These are phyloP conservation scores for Macrophya annulata DNA, from an alignment of 2,888 invertebrate species.

Conservation along the genomic window DNA sequence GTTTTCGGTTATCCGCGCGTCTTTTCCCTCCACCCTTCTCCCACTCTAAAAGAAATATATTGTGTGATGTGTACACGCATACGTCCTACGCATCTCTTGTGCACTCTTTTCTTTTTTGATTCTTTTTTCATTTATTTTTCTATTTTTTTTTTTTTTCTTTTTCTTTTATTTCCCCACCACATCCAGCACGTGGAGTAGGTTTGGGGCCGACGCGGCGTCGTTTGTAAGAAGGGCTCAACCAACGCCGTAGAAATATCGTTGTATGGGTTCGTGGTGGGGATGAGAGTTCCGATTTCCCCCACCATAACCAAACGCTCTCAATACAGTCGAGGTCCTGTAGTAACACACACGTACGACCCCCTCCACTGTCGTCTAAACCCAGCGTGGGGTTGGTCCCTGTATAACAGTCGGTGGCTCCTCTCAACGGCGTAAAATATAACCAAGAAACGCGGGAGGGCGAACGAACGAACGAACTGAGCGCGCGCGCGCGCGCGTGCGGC, in stretches of 20 bases:
- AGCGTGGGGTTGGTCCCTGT: conserved; percentile 2
- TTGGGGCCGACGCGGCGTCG: conserved; percentile 2
- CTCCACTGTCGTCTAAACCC: background rate
- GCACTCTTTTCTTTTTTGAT: background rate
- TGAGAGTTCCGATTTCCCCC: background rate
- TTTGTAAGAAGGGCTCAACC: background rate
- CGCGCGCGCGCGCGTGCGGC: conserved; percentile 33
- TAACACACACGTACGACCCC: background rate
- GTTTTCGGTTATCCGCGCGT: conserved; percentile 8
- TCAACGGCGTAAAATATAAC: background rate
- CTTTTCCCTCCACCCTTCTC: background rate
- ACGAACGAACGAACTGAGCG: background rate
- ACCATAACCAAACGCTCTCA: background rate
- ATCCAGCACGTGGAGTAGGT: conserved; percentile 19
- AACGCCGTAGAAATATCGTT: background rate
- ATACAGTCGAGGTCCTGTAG: conserved; percentile 5
- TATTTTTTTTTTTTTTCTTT: background rate
- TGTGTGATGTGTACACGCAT: conserved; percentile 20
- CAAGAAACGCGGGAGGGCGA: background rate
- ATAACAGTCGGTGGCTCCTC: conserved; percentile 44
- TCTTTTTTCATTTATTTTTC: too few species aligned
- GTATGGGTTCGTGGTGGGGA: conserved; percentile 2
- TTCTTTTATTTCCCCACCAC: conserved; percentile 3
- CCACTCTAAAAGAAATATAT: background rate
- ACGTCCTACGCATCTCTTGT: conserved; percentile 37